phyloP scores from a whole-genome alignment of 2,888 invertebrate species.

The Pseudolycoriella hygida region DNA sequence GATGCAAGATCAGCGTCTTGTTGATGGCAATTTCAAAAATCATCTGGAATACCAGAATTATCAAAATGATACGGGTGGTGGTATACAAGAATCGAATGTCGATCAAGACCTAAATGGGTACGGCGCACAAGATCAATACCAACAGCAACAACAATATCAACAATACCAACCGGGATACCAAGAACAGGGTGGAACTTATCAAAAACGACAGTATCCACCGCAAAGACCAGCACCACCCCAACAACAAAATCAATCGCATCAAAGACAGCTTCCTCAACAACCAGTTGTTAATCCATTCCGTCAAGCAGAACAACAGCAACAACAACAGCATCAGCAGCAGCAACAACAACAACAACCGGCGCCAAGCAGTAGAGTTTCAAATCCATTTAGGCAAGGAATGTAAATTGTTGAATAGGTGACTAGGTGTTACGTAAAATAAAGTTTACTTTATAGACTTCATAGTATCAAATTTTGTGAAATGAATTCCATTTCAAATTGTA shows the following conservation, averaged over 20 bases:
- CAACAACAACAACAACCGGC: slow-evolving; percentile 28
- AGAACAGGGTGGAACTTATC: slow-evolving; percentile 29
- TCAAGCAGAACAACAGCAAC: slow-evolving; percentile 28
- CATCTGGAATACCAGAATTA: slow-evolving; percentile 56
- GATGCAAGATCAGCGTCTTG: slow-evolving; percentile 62
- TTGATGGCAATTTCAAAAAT: slow-evolving; percentile 61
- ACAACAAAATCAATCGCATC: slow-evolving; percentile 19
- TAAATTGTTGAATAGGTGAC: slow-evolving; percentile 19
- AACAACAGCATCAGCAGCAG: slow-evolving; percentile 31
- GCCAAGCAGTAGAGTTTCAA: slow-evolving; percentile 36
- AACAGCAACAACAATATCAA: slow-evolving; percentile 29
- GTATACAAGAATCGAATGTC: slow-evolving; percentile 46
- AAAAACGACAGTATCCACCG: slow-evolving; percentile 27
- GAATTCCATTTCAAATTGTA: background rate
- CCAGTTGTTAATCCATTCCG: slow-evolving; percentile 54
- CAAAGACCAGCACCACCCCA: slow-evolving; percentile 14
- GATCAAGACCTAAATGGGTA: slow-evolving; percentile 34
- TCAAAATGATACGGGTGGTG: slow-evolving; percentile 29
- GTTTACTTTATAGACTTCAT: background rate
- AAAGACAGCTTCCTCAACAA: slow-evolving; percentile 28
- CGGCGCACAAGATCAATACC: slow-evolving; percentile 25
- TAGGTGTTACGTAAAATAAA: background rate
- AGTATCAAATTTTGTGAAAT: background rate
- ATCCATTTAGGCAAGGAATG: slow-evolving; percentile 73
- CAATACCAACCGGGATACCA: background rate